A percentile compares a stretch with the other conserved stretches of the same genome.
Evolutionary conservation across 2,113 vertebrate species (phyloP).

Genomic region (Spea bombifrons): DNA sequence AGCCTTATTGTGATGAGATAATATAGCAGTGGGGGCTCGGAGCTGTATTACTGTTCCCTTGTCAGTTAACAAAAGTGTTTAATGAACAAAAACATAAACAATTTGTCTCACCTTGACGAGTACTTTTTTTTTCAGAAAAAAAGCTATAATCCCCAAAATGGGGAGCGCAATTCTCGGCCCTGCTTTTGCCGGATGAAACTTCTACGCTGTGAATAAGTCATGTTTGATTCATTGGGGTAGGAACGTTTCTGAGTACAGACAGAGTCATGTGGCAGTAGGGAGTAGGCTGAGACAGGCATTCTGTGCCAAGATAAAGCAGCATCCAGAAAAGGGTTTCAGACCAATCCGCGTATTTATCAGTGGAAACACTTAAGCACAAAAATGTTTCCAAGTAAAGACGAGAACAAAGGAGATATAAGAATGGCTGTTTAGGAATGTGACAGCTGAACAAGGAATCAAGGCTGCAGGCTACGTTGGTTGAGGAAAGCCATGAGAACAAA

Average conservation of each 20-base stretch:
- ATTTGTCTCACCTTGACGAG: no score
- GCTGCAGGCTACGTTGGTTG: no score
- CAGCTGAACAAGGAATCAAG: neutral
- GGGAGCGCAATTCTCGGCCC: neutral
- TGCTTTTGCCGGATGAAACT: neutral
- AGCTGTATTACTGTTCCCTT: no score
- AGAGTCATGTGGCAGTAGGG: neutral
- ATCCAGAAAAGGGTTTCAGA: neutral
- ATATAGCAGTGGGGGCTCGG: no score
- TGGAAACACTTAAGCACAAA: conserved; percentile 8
- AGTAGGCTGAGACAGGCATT: conserved; percentile 2
- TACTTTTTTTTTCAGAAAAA: neutral
- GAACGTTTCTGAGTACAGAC: neutral
- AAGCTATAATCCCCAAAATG: neutral
- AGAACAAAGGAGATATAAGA: neutral
- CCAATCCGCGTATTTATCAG: conserved; percentile 14
- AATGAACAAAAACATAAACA: no score
- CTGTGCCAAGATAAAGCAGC: neutral
- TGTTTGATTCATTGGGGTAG: neutral
- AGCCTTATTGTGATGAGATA: no score
- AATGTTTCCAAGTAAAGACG: conserved; percentile 5
- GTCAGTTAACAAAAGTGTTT: no score
- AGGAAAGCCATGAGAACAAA: no score
- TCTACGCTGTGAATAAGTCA: neutral
- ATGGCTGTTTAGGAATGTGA: neutral